Evolutionary conservation across 2,113 vertebrate genomes (phyloP).

Genomic region (Dromaius novaehollandiae): DNA sequence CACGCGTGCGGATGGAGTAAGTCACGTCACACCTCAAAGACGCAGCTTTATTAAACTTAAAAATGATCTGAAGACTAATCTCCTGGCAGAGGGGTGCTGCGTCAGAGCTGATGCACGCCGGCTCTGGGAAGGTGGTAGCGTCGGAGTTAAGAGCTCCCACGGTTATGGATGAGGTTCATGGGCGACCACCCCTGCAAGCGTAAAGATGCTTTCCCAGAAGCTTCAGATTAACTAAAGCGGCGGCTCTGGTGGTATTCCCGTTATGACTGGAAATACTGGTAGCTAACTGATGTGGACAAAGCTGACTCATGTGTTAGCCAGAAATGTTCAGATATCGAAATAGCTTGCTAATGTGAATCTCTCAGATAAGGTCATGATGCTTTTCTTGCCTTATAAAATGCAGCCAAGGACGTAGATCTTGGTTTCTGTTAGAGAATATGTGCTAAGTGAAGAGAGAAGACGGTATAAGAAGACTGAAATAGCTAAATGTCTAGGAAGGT

Average conservation of each 20-base stretch:
- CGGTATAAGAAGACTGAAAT: background rate
- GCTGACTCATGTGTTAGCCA: background rate
- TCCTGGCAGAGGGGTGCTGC: background rate
- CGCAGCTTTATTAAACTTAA: background rate
- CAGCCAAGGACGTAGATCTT: background rate
- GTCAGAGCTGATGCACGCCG: background rate
- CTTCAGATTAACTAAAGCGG: background rate
- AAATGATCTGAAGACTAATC: background rate
- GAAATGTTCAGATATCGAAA: background rate
- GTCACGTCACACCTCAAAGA: rapidly evolving
- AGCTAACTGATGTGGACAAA: background rate
- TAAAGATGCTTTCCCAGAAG: background rate
- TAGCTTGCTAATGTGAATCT: background rate
- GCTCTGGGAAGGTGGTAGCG: background rate
- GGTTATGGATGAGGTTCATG: background rate
- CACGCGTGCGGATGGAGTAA: rapidly evolving
- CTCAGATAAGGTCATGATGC: background rate
- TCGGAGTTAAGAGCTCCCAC: background rate
- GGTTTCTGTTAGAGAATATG: background rate
- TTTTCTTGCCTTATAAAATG: background rate
- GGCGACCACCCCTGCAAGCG: background rate
- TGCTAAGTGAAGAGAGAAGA: background rate
- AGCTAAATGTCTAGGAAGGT: background rate
- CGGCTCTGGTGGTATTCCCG: background rate
- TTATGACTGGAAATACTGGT: background rate